Conservation (phyloP, 2,797 vertebrate species). For the Gallirallus australis region DNA sequence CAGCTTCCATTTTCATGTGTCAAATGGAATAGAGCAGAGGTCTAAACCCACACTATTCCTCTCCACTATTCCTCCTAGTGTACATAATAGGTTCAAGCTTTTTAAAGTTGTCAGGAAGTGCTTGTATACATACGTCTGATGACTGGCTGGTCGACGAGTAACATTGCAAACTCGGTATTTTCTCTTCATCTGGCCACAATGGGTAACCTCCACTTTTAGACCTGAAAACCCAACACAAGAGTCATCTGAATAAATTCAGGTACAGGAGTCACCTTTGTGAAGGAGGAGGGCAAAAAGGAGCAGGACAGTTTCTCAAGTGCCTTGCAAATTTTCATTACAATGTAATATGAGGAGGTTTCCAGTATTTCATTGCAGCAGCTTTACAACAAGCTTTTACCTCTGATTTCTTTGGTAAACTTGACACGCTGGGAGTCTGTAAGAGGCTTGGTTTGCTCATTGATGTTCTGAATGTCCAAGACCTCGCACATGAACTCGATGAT, state of each 20-base stretch:
- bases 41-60: neutral
- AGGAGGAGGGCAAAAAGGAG: neutral
- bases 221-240: conserved; percentile 79
- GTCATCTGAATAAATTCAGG: neutral
- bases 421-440: conserved; percentile 98
- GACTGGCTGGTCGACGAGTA: conserved; percentile 95
- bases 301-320: neutral
- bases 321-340: neutral
- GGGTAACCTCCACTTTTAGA: conserved; percentile 98
- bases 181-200: conserved; percentile 99
- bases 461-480: conserved; percentile 97
- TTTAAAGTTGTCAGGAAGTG: neutral
- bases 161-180: conserved; percentile 99
- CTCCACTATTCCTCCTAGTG: neutral
- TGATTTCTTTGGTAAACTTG: conserved; percentile 99
- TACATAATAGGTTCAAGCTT: neutral
- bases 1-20: neutral
- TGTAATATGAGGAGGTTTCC: neutral
- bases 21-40: neutral
- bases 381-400: conserved; percentile 83
- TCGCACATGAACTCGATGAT: conserved; percentile 99
- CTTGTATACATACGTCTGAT: conserved; percentile 90
- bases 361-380: neutral
- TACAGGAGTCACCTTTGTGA: neutral
- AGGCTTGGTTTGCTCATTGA: conserved; percentile 98